Evolutionary conservation across 2,113 vertebrate species (phyloP), one percentile per base, ranked within the genome.

Genomic region (Herpailurus yagouaroundi): DNA sequence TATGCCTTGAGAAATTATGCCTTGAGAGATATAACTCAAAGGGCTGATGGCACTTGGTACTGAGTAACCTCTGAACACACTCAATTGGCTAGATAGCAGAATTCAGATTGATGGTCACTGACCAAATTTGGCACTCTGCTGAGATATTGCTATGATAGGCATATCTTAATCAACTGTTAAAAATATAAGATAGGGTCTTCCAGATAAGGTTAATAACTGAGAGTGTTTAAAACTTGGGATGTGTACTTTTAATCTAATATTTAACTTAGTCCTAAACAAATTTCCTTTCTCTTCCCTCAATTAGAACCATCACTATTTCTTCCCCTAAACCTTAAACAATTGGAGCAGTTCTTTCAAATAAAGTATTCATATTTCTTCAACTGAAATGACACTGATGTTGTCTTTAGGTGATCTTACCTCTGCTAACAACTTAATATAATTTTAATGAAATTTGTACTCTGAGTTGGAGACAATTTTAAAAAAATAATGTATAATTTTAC

Each of bases 1-100:
- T 97, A 97, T 88, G 96, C 96, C 96, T 97, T 97, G 96, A 97
- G 91, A 97, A 97, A 98, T 97, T 96, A 97, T 93, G 92, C 60
- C 92, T 95, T 79, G 90, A 97, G 92, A 96, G 83, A 92, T 95
- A 97, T 95, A 98, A 97, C 97, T 98, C 96, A 97, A 92, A 96
- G 41, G 87, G 83, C 41, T 94, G 93, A 92, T 90, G 80, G 64
- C 79, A 92, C 41, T 97, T 97, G 90, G 50, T 97, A 19, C 86
- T 91, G 69, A 89, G 73, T 81, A 98, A 97, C 85, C 94, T 94
- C 74, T 73, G 66, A 95, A 89, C 48, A 90, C 55, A 91, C 88
- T 91, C 94, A 83, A 5, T 74, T 92, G 90, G 63, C 79, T 95
- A 14, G 14, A 87, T 48, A 81, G 79, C 45, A 52, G 66, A 94